These are phyloP conservation scores for Chorisops tibialis DNA, from an alignment of 2,888 invertebrate species.

Conservation along the genomic window DNA sequence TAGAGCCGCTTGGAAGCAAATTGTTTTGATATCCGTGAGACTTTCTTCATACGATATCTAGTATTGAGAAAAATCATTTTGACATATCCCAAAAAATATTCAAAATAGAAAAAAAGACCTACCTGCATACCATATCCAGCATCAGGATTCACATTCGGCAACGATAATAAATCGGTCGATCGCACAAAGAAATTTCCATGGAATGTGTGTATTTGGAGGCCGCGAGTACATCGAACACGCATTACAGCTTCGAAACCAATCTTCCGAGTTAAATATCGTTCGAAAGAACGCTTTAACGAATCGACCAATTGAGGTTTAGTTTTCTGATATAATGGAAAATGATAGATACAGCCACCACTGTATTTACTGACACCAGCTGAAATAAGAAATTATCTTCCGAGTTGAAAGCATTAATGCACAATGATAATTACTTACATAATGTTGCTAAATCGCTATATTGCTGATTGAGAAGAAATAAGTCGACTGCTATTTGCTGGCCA, in stretches of 20 bases:
- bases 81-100: no score
- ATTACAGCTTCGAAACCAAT: constrained; percentile 99
- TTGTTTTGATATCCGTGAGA: constrained; percentile 77
- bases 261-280: constrained; percentile 90
- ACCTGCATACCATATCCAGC: constrained; percentile 98
- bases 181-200: constrained; percentile 99
- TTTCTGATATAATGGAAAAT: constrained; percentile 82
- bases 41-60: constrained; percentile 81
- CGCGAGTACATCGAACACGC: constrained; percentile 91
- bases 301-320: constrained; percentile 68
- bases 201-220: constrained; percentile 94
- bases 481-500: constrained; percentile 92
- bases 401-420: not conserved
- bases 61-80: no score
- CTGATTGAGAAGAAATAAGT: constrained; percentile 88
- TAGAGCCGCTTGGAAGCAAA: constrained; percentile 96
- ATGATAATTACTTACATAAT: constrained; percentile 63
- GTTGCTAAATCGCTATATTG: constrained; percentile 94
- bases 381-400: constrained; percentile 33
- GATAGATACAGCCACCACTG: constrained; percentile 90
- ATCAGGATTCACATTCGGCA: constrained; percentile 98
- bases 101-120: constrained; percentile 20
- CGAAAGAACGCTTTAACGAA: constrained; percentile 71
- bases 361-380: constrained; percentile 88
- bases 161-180: constrained; percentile 90